Conservation (phyloP, 2,113 vertebrate genomes). For the Ranitomeya imitator region DNA sequence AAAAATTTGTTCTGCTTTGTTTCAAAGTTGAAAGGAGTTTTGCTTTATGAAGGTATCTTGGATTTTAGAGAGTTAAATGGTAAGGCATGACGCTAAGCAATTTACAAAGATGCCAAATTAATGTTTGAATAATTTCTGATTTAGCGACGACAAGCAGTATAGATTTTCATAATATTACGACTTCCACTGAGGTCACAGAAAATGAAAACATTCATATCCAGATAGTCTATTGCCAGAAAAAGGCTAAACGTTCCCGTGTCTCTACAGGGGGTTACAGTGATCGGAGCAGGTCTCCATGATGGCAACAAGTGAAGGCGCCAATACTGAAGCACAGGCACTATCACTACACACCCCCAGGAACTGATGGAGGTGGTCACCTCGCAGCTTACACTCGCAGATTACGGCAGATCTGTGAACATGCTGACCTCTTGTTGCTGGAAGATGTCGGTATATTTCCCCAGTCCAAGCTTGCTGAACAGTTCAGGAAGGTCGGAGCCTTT, state of each 20-base stretch:
- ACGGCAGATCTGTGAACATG: constrained; percentile 46
- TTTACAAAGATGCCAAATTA: background rate
- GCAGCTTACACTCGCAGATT: background rate
- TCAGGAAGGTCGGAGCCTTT: constrained; percentile 96
- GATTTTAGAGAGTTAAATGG: too few relatives aligned
- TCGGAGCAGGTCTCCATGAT: background rate
- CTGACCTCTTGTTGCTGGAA: constrained; percentile 98
- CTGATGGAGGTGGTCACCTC: background rate
- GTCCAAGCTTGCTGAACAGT: constrained; percentile 95
- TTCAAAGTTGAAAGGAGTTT: too few relatives aligned
- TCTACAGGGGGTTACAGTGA: background rate
- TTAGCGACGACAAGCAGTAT: background rate
- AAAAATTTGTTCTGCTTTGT: too few relatives aligned
- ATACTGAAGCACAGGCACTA: background rate
- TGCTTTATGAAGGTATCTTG: too few relatives aligned
- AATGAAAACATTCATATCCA: background rate
- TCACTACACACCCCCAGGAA: background rate
- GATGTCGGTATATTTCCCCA: constrained; percentile 96
- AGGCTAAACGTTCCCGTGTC: background rate
- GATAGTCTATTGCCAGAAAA: background rate
- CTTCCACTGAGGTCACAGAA: background rate
- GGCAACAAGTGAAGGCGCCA: background rate
- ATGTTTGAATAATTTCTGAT: background rate
- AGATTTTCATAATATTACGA: background rate
- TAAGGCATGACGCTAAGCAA: too few relatives aligned